phyloP scores from a whole-genome alignment of 2,888 invertebrate species.

The Automeris io region DNA sequence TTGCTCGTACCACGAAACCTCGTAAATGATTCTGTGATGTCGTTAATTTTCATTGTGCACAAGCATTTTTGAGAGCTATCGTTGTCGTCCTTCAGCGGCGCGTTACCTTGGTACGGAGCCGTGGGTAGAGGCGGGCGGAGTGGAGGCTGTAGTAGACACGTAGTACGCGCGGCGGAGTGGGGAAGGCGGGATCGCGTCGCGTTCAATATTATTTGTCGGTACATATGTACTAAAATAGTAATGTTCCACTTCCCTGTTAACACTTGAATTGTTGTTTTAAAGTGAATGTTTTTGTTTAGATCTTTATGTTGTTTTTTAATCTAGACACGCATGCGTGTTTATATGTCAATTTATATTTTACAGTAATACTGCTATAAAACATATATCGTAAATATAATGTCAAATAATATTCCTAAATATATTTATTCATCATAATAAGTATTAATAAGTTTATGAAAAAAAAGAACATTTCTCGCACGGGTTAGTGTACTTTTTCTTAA shows the following conservation, averaged over 20 bases:
- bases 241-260: constrained; percentile 6
- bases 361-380: too few relatives aligned
- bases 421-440: too few relatives aligned
- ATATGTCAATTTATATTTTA: too few relatives aligned
- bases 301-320: too few relatives aligned
- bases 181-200: constrained; percentile 27
- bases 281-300: background rate
- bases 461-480: too few relatives aligned
- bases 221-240: constrained; percentile 23
- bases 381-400: too few relatives aligned
- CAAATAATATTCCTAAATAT: too few relatives aligned
- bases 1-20: constrained; percentile 24
- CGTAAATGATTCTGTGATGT: constrained; percentile 8
- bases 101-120: constrained; percentile 33
- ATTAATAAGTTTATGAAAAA: too few relatives aligned
- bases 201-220: constrained; percentile 49
- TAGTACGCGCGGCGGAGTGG: constrained; percentile 44
- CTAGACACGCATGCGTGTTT: too few relatives aligned
- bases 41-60: background rate
- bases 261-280: background rate
- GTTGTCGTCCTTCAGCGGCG: constrained; percentile 3
- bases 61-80: constrained; percentile 4
- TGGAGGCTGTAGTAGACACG: constrained; percentile 57
- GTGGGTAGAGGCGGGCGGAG: constrained; percentile 33
- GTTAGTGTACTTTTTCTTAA: too few relatives aligned